These are phyloP conservation scores for Mugil cephalus DNA, from an alignment of 2,113 vertebrate species.

Conservation along the genomic window DNA sequence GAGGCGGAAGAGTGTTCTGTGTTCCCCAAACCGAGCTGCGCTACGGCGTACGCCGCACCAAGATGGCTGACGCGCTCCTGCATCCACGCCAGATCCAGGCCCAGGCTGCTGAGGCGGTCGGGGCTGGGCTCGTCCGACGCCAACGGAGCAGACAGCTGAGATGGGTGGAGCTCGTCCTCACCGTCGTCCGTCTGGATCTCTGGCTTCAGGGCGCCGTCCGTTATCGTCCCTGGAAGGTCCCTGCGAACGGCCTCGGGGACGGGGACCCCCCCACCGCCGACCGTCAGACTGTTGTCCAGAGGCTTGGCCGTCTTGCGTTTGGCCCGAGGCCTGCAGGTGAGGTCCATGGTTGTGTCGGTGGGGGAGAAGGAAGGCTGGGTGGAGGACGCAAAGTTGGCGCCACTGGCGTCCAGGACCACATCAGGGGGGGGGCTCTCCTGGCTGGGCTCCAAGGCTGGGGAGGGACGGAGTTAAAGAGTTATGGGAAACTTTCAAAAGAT, in stretches of 20 bases:
- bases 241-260: neutral
- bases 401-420: slow-evolving; percentile 9
- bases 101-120: slow-evolving; percentile 64
- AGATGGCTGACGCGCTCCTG: slow-evolving; percentile 76
- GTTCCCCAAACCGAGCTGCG: slow-evolving; percentile 69
- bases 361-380: slow-evolving; percentile 26
- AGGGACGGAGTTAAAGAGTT: neutral
- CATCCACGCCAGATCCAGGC: slow-evolving; percentile 78
- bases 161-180: slow-evolving; percentile 41
- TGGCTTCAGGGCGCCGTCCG: slow-evolving; percentile 46
- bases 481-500: too few relatives aligned
- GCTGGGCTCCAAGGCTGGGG: slow-evolving; percentile 51
- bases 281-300: neutral
- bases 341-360: slow-evolving; percentile 55
- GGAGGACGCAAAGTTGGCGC: slow-evolving; percentile 13
- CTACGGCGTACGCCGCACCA: slow-evolving; percentile 72
- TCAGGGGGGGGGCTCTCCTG: slow-evolving; percentile 41
- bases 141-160: slow-evolving; percentile 42
- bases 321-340: slow-evolving; percentile 50
- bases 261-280: neutral
- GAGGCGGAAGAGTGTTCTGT: slow-evolving; percentile 63
- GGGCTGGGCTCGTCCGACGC: slow-evolving; percentile 55
- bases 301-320: slow-evolving; percentile 54
- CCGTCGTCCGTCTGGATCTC: slow-evolving; percentile 45
- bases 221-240: slow-evolving; percentile 17